Conservation (phyloP, 2,113 vertebrate genomes). For the Chrysemys picta region DNA sequence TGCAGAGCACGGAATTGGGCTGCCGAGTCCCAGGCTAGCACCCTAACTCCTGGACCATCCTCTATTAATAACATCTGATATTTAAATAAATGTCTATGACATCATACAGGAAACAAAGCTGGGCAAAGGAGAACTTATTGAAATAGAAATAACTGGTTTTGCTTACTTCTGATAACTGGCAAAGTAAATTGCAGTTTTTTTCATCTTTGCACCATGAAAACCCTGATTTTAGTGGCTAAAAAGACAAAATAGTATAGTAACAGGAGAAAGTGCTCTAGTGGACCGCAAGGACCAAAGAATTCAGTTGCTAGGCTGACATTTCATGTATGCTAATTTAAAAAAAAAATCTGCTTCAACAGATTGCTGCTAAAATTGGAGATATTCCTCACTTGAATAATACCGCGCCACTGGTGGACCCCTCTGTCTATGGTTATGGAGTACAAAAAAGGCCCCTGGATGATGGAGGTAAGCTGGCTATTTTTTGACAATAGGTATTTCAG, state of each 20-base stretch:
- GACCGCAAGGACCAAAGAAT: background rate
- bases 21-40: background rate
- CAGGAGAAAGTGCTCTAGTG: background rate
- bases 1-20: background rate
- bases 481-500: background rate
- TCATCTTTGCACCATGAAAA: background rate
- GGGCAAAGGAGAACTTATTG: background rate
- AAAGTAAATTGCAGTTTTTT: background rate
- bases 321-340: background rate
- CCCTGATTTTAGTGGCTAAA: background rate
- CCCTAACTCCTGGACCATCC: background rate
- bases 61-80: background rate
- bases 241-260: background rate
- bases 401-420: constrained; percentile 90
- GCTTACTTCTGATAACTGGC: background rate
- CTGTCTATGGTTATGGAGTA: constrained; percentile 91
- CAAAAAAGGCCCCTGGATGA: constrained; percentile 95
- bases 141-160: background rate
- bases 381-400: constrained; percentile 96
- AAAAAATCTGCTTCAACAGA: constrained; percentile 79
- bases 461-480: constrained; percentile 84
- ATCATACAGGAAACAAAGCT: constrained; percentile 13
- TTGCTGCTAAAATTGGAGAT: constrained; percentile 97
- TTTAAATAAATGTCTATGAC: background rate
- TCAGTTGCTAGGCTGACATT: background rate